A percentile compares a stretch with the other conserved stretches of the same genome.
Conservation (phyloP, 2,113 vertebrate species). For the Anthoscopus minutus region DNA sequence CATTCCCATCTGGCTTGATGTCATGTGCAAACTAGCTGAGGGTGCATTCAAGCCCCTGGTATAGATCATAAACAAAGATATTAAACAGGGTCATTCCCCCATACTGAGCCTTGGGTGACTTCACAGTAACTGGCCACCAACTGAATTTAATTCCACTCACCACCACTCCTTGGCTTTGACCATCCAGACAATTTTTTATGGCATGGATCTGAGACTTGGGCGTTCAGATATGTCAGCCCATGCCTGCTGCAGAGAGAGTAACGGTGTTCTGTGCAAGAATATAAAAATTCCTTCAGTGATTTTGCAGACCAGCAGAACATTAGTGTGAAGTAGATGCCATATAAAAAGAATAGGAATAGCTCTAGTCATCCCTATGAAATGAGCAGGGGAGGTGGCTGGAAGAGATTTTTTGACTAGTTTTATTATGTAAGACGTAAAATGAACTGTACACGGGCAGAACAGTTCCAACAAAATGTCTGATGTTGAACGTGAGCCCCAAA, state of each 20-base stretch:
- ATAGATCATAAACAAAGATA: background rate
- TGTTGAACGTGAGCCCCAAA: background rate
- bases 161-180: too few species aligned
- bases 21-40: accelerated
- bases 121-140: accelerated
- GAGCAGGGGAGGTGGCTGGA: background rate
- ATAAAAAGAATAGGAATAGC: background rate
- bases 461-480: background rate
- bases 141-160: background rate
- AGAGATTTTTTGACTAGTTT: background rate
- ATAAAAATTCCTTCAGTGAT: background rate
- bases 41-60: accelerated
- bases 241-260: background rate
- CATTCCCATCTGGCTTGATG: background rate
- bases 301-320: background rate
- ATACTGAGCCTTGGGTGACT: accelerated
- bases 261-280: background rate
- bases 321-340: background rate
- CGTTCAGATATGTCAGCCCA: background rate
- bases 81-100: accelerated
- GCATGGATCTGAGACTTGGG: background rate
- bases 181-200: background rate
- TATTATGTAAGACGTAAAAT: background rate
- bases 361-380: background rate
- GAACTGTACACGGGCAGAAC: background rate